A percentile compares a stretch with the other conserved stretches of the same genome.
Evolutionary conservation across 2,888 invertebrate genomes (phyloP).

Genomic region (Eudasyphora cyanicolor): DNA sequence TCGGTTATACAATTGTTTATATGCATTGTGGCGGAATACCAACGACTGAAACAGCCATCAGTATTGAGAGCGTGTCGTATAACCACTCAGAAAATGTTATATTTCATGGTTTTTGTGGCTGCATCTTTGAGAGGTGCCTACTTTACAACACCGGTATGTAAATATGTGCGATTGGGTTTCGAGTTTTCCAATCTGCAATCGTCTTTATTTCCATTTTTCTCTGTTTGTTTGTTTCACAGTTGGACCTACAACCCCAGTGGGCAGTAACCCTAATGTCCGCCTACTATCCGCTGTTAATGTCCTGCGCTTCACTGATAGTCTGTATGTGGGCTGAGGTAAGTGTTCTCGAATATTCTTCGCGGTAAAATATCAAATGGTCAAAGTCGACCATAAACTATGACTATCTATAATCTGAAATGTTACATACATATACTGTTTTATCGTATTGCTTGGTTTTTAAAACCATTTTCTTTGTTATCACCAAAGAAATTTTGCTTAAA

Average conservation of each 20-base stretch:
- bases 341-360: too few species aligned
- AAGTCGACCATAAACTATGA: neutral
- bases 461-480: neutral
- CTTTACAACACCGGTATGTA: slow-evolving; percentile 92
- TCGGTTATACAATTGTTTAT: slow-evolving; percentile 92
- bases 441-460: neutral
- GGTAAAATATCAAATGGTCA: neutral
- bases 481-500: neutral
- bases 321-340: slow-evolving; percentile 97
- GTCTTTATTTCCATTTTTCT: too few species aligned
- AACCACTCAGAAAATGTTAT: slow-evolving; percentile 94
- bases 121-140: slow-evolving; percentile 92
- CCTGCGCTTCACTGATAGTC: slow-evolving; percentile 93
- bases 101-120: slow-evolving; percentile 92
- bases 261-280: slow-evolving; percentile 92
- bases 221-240: slow-evolving; percentile 80
- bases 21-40: slow-evolving; percentile 91
- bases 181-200: neutral
- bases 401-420: neutral
- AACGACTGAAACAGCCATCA: slow-evolving; percentile 90
- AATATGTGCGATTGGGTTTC: too few species aligned
- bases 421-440: neutral
- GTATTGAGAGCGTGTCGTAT: slow-evolving; percentile 90
- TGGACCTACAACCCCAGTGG: slow-evolving; percentile 91
- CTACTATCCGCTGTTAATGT: slow-evolving; percentile 93